These are phyloP conservation scores for Acanthacorydalis orientalis DNA, from an alignment of 2,888 invertebrate species.

Conservation along the genomic window DNA sequence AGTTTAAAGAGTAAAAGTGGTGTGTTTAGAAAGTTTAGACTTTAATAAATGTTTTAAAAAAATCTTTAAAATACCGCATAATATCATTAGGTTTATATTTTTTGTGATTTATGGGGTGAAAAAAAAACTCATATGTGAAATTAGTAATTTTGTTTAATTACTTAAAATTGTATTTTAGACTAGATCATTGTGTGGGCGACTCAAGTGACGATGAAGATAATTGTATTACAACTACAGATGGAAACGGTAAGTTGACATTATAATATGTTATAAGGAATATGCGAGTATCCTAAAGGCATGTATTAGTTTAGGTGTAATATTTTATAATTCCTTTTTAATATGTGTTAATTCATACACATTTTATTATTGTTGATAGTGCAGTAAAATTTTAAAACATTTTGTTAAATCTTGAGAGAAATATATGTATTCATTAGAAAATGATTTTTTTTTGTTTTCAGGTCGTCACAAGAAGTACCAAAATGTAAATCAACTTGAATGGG, in stretches of 20 bases:
- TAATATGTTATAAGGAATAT: too few species aligned
- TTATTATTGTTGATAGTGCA: not conserved
- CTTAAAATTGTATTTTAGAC: not conserved
- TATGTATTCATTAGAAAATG: not conserved
- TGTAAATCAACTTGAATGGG: slow-evolving; percentile 63
- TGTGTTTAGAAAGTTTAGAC: too few species aligned
- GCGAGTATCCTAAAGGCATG: too few species aligned
- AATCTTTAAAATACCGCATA: too few species aligned
- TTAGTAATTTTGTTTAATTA: not conserved
- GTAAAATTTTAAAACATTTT: not conserved
- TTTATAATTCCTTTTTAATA: too few species aligned
- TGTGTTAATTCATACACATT: too few species aligned
- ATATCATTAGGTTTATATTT: too few species aligned
- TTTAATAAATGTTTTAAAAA: too few species aligned
- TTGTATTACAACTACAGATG: not conserved
- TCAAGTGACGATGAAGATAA: slow-evolving; percentile 6
- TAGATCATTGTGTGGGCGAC: slow-evolving; percentile 6
- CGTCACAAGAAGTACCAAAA: slow-evolving; percentile 46
- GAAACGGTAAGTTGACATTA: not conserved
- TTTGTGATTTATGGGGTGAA: too few species aligned
- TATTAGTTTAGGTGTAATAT: too few species aligned
- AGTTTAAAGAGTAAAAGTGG: too few species aligned
- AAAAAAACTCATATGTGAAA: not conserved
- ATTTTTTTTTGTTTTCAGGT: slow-evolving; percentile 8
- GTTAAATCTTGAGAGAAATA: not conserved